A percentile compares a stretch with the other conserved stretches of the same genome.
Conservation (phyloP, 2,797 vertebrate genomes). For the Danio tinwini region DNA sequence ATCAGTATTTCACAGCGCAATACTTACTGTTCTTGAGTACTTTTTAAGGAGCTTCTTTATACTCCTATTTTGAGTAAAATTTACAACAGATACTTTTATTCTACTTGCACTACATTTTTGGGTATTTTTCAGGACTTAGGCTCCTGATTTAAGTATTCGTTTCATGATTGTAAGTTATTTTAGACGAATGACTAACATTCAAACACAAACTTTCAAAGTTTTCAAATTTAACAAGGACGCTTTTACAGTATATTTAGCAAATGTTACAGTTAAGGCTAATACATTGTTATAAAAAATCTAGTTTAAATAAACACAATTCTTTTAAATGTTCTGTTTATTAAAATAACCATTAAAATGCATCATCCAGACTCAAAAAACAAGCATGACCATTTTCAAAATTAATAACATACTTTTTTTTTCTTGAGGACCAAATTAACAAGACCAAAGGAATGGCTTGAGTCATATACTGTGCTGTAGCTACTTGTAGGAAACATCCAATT, state of each 20-base stretch:
- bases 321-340: background rate
- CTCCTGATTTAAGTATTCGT: background rate
- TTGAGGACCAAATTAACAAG: background rate
- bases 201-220: background rate
- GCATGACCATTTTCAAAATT: background rate
- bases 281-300: background rate
- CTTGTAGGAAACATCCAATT: background rate
- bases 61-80: too few species aligned
- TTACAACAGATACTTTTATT: too few species aligned
- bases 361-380: background rate
- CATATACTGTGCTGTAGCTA: background rate
- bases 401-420: background rate
- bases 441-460: background rate
- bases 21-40: too few species aligned
- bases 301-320: background rate
- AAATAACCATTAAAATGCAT: background rate
- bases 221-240: background rate
- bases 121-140: background rate
- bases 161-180: background rate
- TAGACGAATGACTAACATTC: background rate
- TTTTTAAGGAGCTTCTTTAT: too few species aligned
- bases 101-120: too few species aligned
- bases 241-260: background rate
- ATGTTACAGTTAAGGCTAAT: background rate
- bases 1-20: too few species aligned